These are phyloP conservation scores for Arrhamphus sclerolepis DNA, from an alignment of 2,797 vertebrate genomes.

Conservation along the genomic window DNA sequence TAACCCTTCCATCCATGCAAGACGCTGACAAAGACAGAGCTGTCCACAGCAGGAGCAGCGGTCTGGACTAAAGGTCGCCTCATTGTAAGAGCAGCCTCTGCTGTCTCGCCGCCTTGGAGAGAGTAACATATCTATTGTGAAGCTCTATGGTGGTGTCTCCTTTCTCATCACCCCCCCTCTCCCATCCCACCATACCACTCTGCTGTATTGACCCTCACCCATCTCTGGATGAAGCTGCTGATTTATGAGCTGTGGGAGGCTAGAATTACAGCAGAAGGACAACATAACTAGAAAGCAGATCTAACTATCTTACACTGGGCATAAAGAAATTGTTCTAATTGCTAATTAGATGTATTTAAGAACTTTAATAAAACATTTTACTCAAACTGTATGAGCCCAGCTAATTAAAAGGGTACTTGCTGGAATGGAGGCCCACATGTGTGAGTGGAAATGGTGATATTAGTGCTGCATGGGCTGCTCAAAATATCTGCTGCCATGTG, in stretches of 20 bases:
- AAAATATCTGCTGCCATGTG: conserved; percentile 37
- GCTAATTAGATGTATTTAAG: not conserved
- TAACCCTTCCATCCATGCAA: not conserved
- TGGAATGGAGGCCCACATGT: conserved; percentile 39
- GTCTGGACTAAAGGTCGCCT: conserved; percentile 43
- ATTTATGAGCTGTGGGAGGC: conserved; percentile 59
- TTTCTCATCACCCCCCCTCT: conserved; percentile 16
- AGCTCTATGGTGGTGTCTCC: conserved; percentile 37
- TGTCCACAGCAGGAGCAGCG: not conserved
- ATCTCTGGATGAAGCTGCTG: conserved; percentile 31
- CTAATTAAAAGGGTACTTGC: conserved; percentile 5
- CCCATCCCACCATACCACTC: conserved; percentile 15
- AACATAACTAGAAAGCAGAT: conserved; percentile 32
- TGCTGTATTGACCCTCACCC: conserved; percentile 65
- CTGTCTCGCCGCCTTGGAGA: conserved; percentile 30
- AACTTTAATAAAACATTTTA: not conserved
- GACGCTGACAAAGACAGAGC: conserved; percentile 1
- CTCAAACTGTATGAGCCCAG: not conserved
- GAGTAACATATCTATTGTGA: conserved; percentile 49
- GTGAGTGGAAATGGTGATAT: conserved; percentile 40
- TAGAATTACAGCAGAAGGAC: conserved; percentile 47
- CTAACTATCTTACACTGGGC: conserved; percentile 37
- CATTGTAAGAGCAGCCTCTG: conserved; percentile 42
- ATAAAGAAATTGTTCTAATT: not conserved
- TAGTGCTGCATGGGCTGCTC: conserved; percentile 58